These are phyloP conservation scores for Fabriciana adippe DNA, from an alignment of 2,888 invertebrate species.

Conservation along the genomic window DNA sequence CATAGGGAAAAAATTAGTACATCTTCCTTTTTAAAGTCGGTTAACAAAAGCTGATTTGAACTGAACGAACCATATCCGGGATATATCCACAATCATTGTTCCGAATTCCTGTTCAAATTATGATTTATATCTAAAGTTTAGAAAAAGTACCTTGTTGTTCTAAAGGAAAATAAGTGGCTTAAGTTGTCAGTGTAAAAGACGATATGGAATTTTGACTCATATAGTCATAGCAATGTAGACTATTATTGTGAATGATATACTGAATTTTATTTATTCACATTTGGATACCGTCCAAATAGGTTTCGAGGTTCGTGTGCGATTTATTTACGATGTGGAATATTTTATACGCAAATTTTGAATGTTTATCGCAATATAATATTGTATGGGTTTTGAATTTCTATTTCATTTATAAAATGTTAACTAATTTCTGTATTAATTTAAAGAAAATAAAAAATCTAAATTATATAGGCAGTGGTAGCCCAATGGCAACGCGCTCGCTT, in stretches of 20 bases:
- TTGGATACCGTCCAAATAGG: slow-evolving; percentile 72
- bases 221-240: slow-evolving; percentile 23
- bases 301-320: slow-evolving; percentile 53
- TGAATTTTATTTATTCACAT: slow-evolving; percentile 61
- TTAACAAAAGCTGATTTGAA: neutral
- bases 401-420: neutral
- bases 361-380: slow-evolving; percentile 15
- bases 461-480: too few relatives aligned
- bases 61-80: slow-evolving; percentile 4
- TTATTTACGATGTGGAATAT: slow-evolving; percentile 62
- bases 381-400: neutral
- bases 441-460: too few relatives aligned
- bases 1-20: too few relatives aligned
- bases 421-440: too few relatives aligned
- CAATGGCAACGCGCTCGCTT: too few relatives aligned
- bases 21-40: too few relatives aligned
- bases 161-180: slow-evolving; percentile 33
- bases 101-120: slow-evolving; percentile 21
- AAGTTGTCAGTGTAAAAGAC: slow-evolving; percentile 27
- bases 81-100: slow-evolving; percentile 18
- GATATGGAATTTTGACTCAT: slow-evolving; percentile 27
- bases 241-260: slow-evolving; percentile 40
- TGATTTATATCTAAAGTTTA: slow-evolving; percentile 25
- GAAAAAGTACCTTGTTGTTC: slow-evolving; percentile 32
- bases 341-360: slow-evolving; percentile 57